Conservation (phyloP, 2,113 vertebrate genomes). For the Nothobranchius furzeri region DNA sequence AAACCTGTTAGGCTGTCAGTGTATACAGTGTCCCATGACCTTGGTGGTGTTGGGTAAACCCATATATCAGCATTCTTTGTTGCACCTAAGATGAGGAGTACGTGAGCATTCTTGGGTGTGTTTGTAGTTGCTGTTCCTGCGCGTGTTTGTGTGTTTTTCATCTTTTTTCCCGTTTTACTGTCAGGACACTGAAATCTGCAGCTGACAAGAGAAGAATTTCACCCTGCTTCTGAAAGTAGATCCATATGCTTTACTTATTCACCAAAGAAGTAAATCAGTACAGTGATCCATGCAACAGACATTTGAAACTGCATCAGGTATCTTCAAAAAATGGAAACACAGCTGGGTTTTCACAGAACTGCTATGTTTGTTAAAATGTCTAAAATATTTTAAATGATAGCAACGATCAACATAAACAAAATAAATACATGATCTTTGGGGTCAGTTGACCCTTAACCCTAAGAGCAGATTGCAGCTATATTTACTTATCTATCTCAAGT, state of each 20-base stretch:
- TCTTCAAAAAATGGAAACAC: background rate
- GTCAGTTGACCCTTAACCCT: background rate
- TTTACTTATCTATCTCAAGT: background rate
- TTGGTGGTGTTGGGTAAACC: constrained; percentile 1
- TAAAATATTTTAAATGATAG: background rate
- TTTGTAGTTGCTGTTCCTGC: constrained; percentile 48
- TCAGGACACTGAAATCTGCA: constrained; percentile 23
- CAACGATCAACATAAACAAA: background rate
- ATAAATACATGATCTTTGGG: background rate
- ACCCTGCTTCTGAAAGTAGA: constrained; percentile 6
- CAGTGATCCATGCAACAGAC: constrained; percentile 40
- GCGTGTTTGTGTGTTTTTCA: constrained; percentile 5
- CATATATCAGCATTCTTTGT: constrained; percentile 38
- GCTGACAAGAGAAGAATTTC: constrained; percentile 9
- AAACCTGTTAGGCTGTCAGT: constrained; percentile 9
- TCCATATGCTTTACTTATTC: constrained; percentile 12
- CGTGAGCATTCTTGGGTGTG: constrained; percentile 46
- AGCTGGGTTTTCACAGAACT: background rate
- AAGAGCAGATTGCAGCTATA: background rate
- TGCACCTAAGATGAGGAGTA: constrained; percentile 31
- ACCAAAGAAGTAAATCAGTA: constrained; percentile 46
- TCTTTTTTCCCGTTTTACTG: constrained; percentile 2
- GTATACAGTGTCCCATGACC: background rate
- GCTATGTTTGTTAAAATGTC: background rate
- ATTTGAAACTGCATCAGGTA: constrained; percentile 29